Conservation (phyloP, 2,888 invertebrate species). For the Clanis bilineata region DNA sequence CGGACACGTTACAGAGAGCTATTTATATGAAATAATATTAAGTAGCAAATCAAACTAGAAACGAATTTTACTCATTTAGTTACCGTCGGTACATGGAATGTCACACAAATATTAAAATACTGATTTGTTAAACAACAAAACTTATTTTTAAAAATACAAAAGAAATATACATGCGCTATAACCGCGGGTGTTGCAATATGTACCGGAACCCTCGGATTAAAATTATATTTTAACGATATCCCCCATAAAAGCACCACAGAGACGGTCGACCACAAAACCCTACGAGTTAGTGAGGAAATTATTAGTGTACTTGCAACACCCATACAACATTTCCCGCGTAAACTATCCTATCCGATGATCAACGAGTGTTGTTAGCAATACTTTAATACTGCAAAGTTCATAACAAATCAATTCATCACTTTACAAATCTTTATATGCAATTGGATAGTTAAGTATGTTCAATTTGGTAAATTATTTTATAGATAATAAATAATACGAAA, state of each 20-base stretch:
- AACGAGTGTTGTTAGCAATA: background rate
- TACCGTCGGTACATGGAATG: conserved; percentile 73
- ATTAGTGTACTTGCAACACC: conserved; percentile 66
- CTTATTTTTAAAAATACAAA: conserved; percentile 45
- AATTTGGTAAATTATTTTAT: too few relatives aligned
- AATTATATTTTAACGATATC: conserved; percentile 47
- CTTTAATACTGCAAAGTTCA: too few relatives aligned
- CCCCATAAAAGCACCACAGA: conserved; percentile 41
- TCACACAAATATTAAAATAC: conserved; percentile 80
- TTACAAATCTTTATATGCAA: too few relatives aligned
- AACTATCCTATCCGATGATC: background rate
- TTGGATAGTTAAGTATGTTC: too few relatives aligned
- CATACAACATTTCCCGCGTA: conserved; percentile 24
- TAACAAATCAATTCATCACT: too few relatives aligned
- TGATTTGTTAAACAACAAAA: conserved; percentile 77
- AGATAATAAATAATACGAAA: too few relatives aligned
- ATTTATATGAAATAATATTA: conserved; percentile 41
- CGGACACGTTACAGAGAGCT: conserved; percentile 54
- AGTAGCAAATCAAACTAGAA: conserved; percentile 53
- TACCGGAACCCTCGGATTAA: conserved; percentile 43
- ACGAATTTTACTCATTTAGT: conserved; percentile 28
- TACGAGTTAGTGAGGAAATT: conserved; percentile 41
- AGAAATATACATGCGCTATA: conserved; percentile 64
- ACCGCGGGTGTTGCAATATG: conserved; percentile 61
- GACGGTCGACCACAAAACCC: conserved; percentile 41